Conservation (phyloP, 1,140 invertebrate genomes). For the Megathymus violae region DNA sequence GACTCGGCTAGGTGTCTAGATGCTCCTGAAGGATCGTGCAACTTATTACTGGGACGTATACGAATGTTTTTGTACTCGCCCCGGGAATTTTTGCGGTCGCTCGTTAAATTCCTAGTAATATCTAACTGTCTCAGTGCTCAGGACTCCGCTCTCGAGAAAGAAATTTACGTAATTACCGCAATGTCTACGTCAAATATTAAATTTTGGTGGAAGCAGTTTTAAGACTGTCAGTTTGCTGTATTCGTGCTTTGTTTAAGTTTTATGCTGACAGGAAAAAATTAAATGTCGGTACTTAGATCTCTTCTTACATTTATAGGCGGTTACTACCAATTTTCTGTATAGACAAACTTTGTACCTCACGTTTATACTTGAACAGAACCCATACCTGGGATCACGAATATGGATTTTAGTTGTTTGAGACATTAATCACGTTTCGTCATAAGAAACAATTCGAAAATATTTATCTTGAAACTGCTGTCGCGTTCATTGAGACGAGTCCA, state of each 20-base stretch:
- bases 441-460: too few species aligned
- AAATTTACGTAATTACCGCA: conserved; percentile 35
- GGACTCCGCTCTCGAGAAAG: conserved; percentile 19
- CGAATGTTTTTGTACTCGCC: conserved; percentile 49
- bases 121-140: conserved; percentile 31
- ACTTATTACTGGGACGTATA: conserved; percentile 59
- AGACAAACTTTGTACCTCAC: too few species aligned
- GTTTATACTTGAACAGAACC: too few species aligned
- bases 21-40: conserved; percentile 56
- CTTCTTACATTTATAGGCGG: too few species aligned
- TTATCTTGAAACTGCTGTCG: too few species aligned
- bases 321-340: too few species aligned
- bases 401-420: too few species aligned
- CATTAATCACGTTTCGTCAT: too few species aligned
- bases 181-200: conserved; percentile 33
- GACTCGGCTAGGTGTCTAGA: conserved; percentile 46
- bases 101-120: conserved; percentile 46
- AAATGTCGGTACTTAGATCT: too few species aligned
- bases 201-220: conserved; percentile 14
- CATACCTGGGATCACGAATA: too few species aligned
- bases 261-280: conserved; percentile 7
- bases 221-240: conserved; percentile 5
- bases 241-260: conserved; percentile 9
- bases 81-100: conserved; percentile 50
- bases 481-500: too few species aligned